Base-by-base conservation (phyloP, 2,113 vertebrate genomes). In the Lepus timidus region DNA sequence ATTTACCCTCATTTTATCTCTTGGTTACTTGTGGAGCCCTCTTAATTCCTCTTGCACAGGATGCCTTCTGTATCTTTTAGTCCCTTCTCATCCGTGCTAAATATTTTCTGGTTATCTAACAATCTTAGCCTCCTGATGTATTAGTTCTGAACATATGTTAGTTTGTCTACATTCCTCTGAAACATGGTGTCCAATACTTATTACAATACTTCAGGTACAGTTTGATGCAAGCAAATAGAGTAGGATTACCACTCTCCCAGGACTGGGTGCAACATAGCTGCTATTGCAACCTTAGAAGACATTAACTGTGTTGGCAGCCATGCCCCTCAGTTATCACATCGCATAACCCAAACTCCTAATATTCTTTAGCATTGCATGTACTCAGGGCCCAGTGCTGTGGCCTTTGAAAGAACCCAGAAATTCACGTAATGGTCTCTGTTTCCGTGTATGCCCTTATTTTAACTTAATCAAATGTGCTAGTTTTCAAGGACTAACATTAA, bases 401-500 rank as follows among this genome's bases (percentile, higher is more conserved):
- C 61, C 58, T 95, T 89, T 91, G 27, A 94, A 94, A 85, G 52
- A 93, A 93, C 22, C 3, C 44, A 87, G 23, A 88, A 86, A 51
- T 55, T 65, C 61, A 84, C 36, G 87, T 94, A 29, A 76, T 84
- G 74, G 61, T 39, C 14, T 87, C 65, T 11, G 22, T 91, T 85
- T 81, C 36, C 51, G 29, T 70, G 61, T 78, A 65, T 51, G 13
- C 33, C 51, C 22, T 88, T 70, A 82, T 71, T 93, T 84, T 91
- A 51, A 78, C 67, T 44, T 93, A 93, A 51, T 70, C 14, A 65
- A 81, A 74, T 52, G 36, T 68, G 3, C 31, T 55, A 13, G 52
- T 79, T 17, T 91, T 73, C 27, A 88, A 93, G n/a, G 4, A 87
- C 23, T 49, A 73, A 78, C 19, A 29, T 79, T 68, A 94, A 95